A percentile compares a stretch with the other conserved stretches of the same genome.
These are phyloP conservation scores for Hyles vespertilio DNA, from an alignment of 1,140 invertebrate genomes.

Conservation along the genomic window DNA sequence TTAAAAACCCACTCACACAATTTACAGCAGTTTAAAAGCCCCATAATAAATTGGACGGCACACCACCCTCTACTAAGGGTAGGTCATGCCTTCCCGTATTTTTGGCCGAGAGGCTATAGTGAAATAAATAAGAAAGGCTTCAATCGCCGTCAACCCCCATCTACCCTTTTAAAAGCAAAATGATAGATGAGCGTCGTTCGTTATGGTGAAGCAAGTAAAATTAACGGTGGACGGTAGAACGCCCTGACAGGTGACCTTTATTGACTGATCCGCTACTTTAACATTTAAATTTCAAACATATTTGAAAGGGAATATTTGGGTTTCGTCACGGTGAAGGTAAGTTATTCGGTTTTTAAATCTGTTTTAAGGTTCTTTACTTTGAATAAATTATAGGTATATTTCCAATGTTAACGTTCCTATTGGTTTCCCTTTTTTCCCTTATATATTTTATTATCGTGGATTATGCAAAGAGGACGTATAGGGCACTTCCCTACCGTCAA, in stretches of 20 bases:
- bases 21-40: background rate
- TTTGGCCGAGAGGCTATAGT: conserved; percentile 37
- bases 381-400: no score
- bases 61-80: background rate
- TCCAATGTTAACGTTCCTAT: no score
- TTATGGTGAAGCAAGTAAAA: conserved; percentile 31
- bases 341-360: no score
- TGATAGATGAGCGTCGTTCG: conserved; percentile 59
- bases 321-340: no score
- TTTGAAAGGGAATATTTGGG: no score
- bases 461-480: no score
- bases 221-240: conserved; percentile 14
- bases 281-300: no score
- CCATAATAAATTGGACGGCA: no score
- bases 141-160: conserved; percentile 56
- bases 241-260: conserved; percentile 4
- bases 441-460: no score
- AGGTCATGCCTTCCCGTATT: conserved; percentile 7
- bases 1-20: conserved; percentile 2
- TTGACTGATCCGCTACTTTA: background rate
- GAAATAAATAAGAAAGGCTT: conserved; percentile 64
- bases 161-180: conserved; percentile 63
- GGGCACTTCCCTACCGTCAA: no score
- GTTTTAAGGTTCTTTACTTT: no score
- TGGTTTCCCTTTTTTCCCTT: no score